Evolutionary conservation across 2,888 invertebrate genomes (phyloP), one percentile per base, ranked within the genome.

Genomic region (Notodonta ziczac): DNA sequence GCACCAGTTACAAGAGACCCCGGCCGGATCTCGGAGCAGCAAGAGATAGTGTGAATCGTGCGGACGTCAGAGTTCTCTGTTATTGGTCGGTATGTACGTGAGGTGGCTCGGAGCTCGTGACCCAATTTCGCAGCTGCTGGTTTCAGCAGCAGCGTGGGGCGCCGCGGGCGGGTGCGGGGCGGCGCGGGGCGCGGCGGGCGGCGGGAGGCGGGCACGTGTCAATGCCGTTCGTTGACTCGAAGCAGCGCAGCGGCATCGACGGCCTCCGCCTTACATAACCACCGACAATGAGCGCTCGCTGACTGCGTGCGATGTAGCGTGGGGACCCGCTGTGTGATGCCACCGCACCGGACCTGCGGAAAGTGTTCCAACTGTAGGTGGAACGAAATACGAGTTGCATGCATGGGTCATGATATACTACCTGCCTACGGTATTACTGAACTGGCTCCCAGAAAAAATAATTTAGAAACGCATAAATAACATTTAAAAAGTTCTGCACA

Each of bases 191-290:
- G 71, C 74, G 70, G 76, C 76, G 59, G 78, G 81, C 77, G 81
- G 81, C 66, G 77, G 72, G 77, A 74, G 81, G 84, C 77, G 84
- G 85, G 85, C 84, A 87, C 93, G 89, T 93, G 93, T 93, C 93
- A 93, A 93, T 93, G 93, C 92, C 93, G 93, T 89, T 90, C 93
- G 92, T 93, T 93, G 93, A 93, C 93, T 93, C 90, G 87, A 79
- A 84, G 83, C 89, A 86, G 86, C 90, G 83, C 89, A 86, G 86
- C 90, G 87, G 86, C 90, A 87, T 86, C 90, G 90, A 77, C 85
- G 92, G 93, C 91, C 90, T 91, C 93, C 87, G 87, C 86, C 92
- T 93, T 93, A 93, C 93, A 93, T 93, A 93, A 93, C 91, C 90
- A 90, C 80, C 93, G 89, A 91, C 93, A 91, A 91, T 89, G 85